These are phyloP conservation scores for Ennomos fuscantarius DNA, from an alignment of 2,888 invertebrate species.

Conservation along the genomic window DNA sequence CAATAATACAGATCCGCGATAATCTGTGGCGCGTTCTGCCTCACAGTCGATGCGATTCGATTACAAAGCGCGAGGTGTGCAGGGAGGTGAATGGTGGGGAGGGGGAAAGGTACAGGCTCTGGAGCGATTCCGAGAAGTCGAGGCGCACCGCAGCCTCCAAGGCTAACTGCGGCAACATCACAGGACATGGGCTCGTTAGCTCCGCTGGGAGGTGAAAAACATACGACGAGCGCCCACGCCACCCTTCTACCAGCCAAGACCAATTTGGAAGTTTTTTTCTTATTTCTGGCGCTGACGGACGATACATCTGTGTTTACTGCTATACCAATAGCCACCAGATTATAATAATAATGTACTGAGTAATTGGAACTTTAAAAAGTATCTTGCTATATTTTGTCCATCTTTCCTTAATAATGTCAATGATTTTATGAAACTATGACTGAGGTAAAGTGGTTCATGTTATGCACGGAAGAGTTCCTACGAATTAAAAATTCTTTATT, in stretches of 20 bases:
- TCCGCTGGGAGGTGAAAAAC: conserved; percentile 71
- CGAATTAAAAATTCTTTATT: no score
- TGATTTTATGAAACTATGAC: no score
- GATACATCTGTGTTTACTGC: not conserved
- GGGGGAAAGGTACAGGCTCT: conserved; percentile 37
- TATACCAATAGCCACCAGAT: conserved; percentile 10
- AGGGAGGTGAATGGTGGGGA: conserved; percentile 45
- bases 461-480: no score
- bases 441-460: no score
- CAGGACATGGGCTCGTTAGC: conserved; percentile 73
- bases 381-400: no score
- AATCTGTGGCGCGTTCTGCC: conserved; percentile 52
- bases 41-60: conserved; percentile 55
- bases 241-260: conserved; percentile 54
- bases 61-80: conserved; percentile 52
- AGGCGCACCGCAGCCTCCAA: conserved; percentile 67
- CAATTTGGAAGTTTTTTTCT: conserved; percentile 56
- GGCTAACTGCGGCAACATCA: conserved; percentile 77
- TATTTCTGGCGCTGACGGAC: conserved; percentile 16
- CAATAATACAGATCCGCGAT: conserved; percentile 6
- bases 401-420: no score
- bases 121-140: conserved; percentile 75
- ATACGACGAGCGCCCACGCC: conserved; percentile 48
- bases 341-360: no score
- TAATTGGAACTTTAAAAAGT: no score